Conservation (phyloP, 2,888 invertebrate species). For the Bimastos eiseni region DNA sequence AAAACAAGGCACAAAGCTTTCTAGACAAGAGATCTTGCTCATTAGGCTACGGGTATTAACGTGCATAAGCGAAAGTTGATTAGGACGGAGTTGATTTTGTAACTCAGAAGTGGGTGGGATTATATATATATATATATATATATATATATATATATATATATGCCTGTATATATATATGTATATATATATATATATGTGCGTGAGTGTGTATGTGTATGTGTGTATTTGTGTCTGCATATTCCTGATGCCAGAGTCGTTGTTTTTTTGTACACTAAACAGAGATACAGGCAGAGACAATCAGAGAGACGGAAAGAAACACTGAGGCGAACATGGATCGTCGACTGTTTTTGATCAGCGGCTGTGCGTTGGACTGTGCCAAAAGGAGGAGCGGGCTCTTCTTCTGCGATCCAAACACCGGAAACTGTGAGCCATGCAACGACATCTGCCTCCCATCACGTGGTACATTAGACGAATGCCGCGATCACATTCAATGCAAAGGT, state of each 20-base stretch:
- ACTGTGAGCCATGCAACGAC: neutral
- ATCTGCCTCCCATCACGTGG: conserved; percentile 1
- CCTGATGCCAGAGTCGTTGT: neutral
- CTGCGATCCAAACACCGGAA: conserved; percentile 14
- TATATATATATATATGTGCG: neutral
- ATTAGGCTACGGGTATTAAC: too few relatives aligned
- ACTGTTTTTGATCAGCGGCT: neutral
- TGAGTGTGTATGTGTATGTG: neutral
- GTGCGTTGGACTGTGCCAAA: conserved; percentile 15
- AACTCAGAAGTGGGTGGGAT: too few relatives aligned
- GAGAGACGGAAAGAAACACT: neutral
- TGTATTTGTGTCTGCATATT: neutral
- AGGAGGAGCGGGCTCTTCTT: neutral
- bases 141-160: too few relatives aligned
- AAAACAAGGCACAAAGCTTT: too few relatives aligned
- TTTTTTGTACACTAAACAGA: neutral
- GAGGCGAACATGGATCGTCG: neutral
- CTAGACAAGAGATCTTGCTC: too few relatives aligned
- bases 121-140: too few relatives aligned
- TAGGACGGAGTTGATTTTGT: too few relatives aligned
- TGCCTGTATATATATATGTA: too few relatives aligned
- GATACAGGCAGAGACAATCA: neutral
- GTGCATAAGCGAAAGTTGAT: too few relatives aligned
- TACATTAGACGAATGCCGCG: conserved; percentile 1
- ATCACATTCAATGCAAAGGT: neutral